These are phyloP conservation scores for Sterrhoptilus dennistouni DNA, from an alignment of 2,113 vertebrate genomes.

Conservation along the genomic window DNA sequence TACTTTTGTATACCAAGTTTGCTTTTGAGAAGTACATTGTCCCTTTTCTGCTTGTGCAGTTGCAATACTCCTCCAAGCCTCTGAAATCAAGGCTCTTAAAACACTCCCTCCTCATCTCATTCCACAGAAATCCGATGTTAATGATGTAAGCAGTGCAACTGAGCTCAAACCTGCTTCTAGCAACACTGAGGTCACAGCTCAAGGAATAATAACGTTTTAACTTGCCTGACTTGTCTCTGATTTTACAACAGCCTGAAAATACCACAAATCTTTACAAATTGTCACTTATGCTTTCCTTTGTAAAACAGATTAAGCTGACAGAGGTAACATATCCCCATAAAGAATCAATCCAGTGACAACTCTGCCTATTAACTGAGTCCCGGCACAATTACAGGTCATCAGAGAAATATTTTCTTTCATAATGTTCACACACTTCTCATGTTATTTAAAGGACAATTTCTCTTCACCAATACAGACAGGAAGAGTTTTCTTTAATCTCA, in stretches of 20 bases:
- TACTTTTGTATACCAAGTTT: background rate
- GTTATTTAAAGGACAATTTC: background rate
- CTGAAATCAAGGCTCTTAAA: background rate
- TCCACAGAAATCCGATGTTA: background rate
- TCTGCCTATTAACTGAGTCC: background rate
- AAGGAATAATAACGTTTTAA: background rate
- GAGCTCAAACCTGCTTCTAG: background rate
- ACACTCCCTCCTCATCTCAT: fast-evolving
- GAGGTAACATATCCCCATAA: background rate
- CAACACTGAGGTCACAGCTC: background rate
- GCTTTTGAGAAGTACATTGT: background rate
- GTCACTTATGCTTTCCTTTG: background rate
- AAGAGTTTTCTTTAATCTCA: background rate
- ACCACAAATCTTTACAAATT: background rate
- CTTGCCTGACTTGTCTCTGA: background rate
- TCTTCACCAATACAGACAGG: background rate
- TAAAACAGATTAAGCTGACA: background rate
- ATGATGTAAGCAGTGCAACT: background rate
- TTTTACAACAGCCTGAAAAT: background rate
- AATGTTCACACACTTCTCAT: background rate
- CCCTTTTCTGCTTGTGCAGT: background rate
- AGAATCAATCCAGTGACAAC: background rate
- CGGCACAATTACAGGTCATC: background rate
- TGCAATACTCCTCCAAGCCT: background rate
- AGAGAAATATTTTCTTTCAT: background rate